phyloP scores from a whole-genome alignment of 1,140 invertebrate genomes.

The Hylaeus anthracinus region DNA sequence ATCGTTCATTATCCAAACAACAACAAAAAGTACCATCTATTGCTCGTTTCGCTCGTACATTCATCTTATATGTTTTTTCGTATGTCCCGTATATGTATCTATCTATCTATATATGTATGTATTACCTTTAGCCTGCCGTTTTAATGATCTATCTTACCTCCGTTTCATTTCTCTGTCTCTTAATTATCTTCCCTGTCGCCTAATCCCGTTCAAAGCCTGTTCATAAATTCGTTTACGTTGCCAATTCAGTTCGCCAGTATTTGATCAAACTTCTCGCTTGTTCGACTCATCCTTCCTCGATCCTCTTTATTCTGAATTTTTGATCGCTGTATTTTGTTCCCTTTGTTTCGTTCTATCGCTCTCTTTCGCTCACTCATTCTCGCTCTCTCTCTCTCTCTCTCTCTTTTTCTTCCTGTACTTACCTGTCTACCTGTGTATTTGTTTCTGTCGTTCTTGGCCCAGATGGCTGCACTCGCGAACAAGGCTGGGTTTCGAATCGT shows the following conservation, averaged over 20 bases:
- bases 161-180: slow-evolving; percentile 14
- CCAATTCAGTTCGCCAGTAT: slow-evolving; percentile 56
- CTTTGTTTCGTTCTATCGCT: slow-evolving; percentile 6
- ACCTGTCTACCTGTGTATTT: slow-evolving; percentile 44
- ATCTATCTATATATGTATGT: slow-evolving; percentile 61
- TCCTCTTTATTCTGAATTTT: background rate
- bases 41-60: slow-evolving; percentile 78
- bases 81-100: slow-evolving; percentile 71
- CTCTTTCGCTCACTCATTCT: slow-evolving; percentile 15
- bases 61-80: slow-evolving; percentile 79
- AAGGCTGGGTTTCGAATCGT: background rate
- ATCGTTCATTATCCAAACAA: slow-evolving; percentile 77
- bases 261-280: slow-evolving; percentile 57
- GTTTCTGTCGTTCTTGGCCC: slow-evolving; percentile 48
- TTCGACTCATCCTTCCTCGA: slow-evolving; percentile 36
- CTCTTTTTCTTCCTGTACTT: slow-evolving; percentile 33
- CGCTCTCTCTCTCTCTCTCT: slow-evolving; percentile 11
- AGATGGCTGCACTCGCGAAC: slow-evolving; percentile 46
- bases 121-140: slow-evolving; percentile 69
- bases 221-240: slow-evolving; percentile 47
- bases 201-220: slow-evolving; percentile 33
- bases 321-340: slow-evolving; percentile 20
- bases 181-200: background rate
- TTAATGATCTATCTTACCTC: slow-evolving; percentile 37
- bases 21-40: slow-evolving; percentile 68